A percentile compares a stretch with the other conserved stretches of the same genome.
phyloP scores from a whole-genome alignment of 1,140 invertebrate species.

The Monomorium pharaonis region DNA sequence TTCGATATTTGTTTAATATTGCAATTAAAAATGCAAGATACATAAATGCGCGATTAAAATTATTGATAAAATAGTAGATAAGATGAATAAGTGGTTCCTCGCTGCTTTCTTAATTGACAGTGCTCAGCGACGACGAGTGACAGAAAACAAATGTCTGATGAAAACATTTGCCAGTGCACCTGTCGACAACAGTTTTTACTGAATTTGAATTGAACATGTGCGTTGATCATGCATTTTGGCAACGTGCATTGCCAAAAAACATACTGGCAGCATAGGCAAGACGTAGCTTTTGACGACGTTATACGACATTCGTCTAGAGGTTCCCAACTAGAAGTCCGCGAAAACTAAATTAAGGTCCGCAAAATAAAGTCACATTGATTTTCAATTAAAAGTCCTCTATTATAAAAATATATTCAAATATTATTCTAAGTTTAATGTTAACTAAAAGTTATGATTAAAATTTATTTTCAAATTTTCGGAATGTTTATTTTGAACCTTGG shows the following conservation, averaged over 20 bases:
- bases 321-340: no score
- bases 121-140: not conserved
- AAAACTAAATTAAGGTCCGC: no score
- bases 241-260: conserved; percentile 14
- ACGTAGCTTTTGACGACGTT: not conserved
- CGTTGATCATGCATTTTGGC: conserved; percentile 2
- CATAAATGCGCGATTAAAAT: not conserved
- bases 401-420: no score
- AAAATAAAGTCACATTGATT: no score
- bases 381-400: no score
- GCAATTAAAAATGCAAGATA: not conserved
- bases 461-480: no score
- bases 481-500: no score
- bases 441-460: no score
- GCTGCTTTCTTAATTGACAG: not conserved
- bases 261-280: not conserved
- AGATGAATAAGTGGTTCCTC: not conserved
- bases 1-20: not conserved
- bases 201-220: not conserved
- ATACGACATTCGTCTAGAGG: no score
- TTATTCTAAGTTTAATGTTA: no score
- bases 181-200: conserved; percentile 13
- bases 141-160: conserved; percentile 8
- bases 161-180: conserved; percentile 2
- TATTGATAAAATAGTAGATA: not conserved